phyloP scores from a whole-genome alignment of 2,113 vertebrate genomes.

The Epinephelus cyanopodus region DNA sequence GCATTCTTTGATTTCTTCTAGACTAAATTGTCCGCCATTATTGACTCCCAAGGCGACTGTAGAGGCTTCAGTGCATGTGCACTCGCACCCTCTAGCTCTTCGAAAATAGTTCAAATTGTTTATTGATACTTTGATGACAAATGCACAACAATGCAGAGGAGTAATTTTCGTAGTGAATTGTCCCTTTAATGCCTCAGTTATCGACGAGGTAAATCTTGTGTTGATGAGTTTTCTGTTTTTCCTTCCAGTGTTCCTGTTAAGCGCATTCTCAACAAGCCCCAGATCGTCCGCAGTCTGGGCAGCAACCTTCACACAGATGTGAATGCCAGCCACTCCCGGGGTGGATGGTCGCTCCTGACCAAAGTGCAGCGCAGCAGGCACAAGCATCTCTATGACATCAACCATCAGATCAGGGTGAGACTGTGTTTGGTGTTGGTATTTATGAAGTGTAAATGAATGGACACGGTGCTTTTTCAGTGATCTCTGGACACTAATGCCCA shows the following conservation, averaged over 20 bases:
- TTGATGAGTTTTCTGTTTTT: not conserved
- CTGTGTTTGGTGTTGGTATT: not conserved
- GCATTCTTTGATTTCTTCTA: too few species aligned
- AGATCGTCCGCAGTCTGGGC: slow-evolving; percentile 91
- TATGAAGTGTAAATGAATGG: not conserved
- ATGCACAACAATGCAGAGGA: too few species aligned
- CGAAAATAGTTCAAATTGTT: too few species aligned
- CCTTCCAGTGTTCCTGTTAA: slow-evolving; percentile 90
- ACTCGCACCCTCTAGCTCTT: too few species aligned
- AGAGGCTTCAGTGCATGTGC: too few species aligned
- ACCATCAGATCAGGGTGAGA: slow-evolving; percentile 91
- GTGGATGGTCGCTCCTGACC: slow-evolving; percentile 91
- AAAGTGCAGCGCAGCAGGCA: slow-evolving; percentile 94
- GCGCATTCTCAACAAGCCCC: slow-evolving; percentile 94
- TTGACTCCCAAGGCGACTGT: too few species aligned
- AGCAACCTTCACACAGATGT: slow-evolving; percentile 87
- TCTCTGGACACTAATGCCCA: not conserved
- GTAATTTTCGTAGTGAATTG: too few species aligned
- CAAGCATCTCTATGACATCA: slow-evolving; percentile 90
- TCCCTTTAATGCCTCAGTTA: not conserved
- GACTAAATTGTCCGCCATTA: too few species aligned
- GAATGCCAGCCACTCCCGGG: slow-evolving; percentile 90
- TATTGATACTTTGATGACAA: too few species aligned
- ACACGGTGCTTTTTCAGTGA: not conserved
- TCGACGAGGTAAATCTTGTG: not conserved